phyloP scores from a whole-genome alignment of 1,140 invertebrate genomes.

The Orussus abietinus region DNA sequence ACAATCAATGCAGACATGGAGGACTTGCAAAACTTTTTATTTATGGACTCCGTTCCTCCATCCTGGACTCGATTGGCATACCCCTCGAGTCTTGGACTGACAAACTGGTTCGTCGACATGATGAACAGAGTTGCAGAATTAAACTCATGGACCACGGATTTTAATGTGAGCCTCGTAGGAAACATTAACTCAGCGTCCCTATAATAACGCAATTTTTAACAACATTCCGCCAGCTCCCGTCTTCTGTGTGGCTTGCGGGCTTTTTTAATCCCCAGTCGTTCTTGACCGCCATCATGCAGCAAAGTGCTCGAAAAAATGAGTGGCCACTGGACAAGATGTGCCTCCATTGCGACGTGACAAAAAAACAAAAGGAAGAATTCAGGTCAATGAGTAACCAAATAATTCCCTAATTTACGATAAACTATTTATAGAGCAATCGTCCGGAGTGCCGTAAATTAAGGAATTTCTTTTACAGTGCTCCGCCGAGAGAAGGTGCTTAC shows the following conservation, averaged over 20 bases:
- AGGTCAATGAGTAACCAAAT: no score
- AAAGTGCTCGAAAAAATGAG: slow-evolving; percentile 90
- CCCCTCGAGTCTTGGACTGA: slow-evolving; percentile 81
- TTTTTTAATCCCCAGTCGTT: slow-evolving; percentile 98
- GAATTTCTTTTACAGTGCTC: slow-evolving; percentile 55
- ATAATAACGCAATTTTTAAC: no score
- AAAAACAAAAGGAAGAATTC: slow-evolving; percentile 84
- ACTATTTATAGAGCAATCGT: no score
- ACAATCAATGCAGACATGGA: slow-evolving; percentile 94
- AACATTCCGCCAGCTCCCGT: slow-evolving; percentile 72
- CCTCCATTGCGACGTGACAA: slow-evolving; percentile 90
- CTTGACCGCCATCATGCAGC: slow-evolving; percentile 95
- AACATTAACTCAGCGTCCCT: no score
- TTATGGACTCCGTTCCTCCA: slow-evolving; percentile 81
- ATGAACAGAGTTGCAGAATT: slow-evolving; percentile 74
- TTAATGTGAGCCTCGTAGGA: slow-evolving; percentile 61
- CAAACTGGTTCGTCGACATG: slow-evolving; percentile 85
- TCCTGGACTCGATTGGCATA: slow-evolving; percentile 84
- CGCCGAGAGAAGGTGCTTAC: slow-evolving; percentile 88
- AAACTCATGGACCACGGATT: slow-evolving; percentile 75
- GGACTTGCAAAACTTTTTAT: slow-evolving; percentile 75
- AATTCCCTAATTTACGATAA: no score
- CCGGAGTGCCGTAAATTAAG: no score
- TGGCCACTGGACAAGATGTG: slow-evolving; percentile 96
- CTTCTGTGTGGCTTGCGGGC: slow-evolving; percentile 87